A percentile compares a stretch with the other conserved stretches of the same genome.
Evolutionary conservation across 2,797 vertebrate genomes (phyloP).

Genomic region (Macropus fuliginosus): DNA sequence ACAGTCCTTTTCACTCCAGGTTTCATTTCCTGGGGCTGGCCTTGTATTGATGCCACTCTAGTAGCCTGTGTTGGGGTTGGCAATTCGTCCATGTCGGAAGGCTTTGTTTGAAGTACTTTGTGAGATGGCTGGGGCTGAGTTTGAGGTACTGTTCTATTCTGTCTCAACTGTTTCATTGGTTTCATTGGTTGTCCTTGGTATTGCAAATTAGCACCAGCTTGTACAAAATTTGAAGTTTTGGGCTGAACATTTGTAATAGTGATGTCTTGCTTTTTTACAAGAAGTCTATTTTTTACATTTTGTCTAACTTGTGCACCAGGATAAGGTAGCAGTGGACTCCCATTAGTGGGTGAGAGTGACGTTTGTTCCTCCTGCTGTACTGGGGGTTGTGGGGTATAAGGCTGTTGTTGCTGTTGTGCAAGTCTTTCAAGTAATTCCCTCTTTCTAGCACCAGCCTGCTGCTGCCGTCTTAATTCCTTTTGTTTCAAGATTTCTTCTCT

Average conservation of each 20-base stretch:
- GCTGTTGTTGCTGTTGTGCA: conserved; percentile 86
- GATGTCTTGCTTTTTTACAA: conserved; percentile 82
- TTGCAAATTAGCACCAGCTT: conserved; percentile 71
- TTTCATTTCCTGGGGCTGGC: conserved; percentile 85
- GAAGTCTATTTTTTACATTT: conserved; percentile 87
- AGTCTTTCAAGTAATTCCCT: conserved; percentile 95
- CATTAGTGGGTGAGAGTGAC: conserved; percentile 81
- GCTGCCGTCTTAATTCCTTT: conserved; percentile 96
- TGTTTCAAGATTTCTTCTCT: conserved; percentile 95
- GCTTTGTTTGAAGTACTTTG: conserved; percentile 77
- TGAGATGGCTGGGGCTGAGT: conserved; percentile 72
- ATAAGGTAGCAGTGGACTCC: conserved; percentile 85
- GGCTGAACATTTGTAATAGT: conserved; percentile 67
- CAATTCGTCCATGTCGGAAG: conserved; percentile 64
- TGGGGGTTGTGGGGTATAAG: conserved; percentile 72
- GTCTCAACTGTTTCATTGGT: conserved; percentile 84
- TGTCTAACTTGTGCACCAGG: conserved; percentile 82
- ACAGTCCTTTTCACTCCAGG: conserved; percentile 94
- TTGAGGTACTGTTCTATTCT: conserved; percentile 80
- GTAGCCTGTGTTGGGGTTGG: conserved; percentile 74
- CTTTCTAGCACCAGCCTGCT: conserved; percentile 97
- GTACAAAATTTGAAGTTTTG: conserved; percentile 78
- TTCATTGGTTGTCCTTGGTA: conserved; percentile 87
- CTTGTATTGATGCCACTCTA: conserved; percentile 77
- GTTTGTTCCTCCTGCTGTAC: conserved; percentile 81